Evolutionary conservation across 2,113 vertebrate genomes (phyloP).

Genomic region (Columba janthina): DNA sequence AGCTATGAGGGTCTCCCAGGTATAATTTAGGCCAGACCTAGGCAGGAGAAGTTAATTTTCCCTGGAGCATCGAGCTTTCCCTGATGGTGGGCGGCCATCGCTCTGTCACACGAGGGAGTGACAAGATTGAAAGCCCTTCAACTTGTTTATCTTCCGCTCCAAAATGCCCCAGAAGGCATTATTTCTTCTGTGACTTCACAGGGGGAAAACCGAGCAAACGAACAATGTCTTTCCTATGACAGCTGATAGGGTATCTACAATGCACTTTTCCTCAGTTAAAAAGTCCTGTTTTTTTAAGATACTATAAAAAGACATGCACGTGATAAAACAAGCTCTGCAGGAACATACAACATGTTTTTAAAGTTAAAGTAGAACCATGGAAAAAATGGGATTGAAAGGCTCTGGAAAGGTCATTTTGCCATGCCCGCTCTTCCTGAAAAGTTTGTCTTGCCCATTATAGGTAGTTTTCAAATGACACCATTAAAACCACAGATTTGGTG

Average conservation of each 20-base stretch:
- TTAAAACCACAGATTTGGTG: not conserved
- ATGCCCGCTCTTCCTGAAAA: not conserved
- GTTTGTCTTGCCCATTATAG: not conserved
- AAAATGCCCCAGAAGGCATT: constrained; percentile 26
- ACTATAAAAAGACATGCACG: not conserved
- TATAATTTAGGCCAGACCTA: not conserved
- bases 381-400: not conserved
- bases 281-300: not conserved
- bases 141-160: not conserved
- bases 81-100: not conserved
- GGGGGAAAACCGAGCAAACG: not conserved
- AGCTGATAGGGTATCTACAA: not conserved
- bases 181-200: constrained; percentile 39
- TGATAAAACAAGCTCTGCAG: not conserved
- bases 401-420: not conserved
- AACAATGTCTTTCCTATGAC: not conserved
- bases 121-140: constrained; percentile 41
- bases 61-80: not conserved
- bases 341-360: not conserved
- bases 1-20: not conserved
- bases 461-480: not conserved
- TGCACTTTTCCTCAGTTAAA: not conserved
- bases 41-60: not conserved
- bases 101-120: not conserved
- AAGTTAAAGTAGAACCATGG: not conserved